These are phyloP conservation scores for Haplochromis burtoni DNA, from an alignment of 2,113 vertebrate species.

Conservation along the genomic window DNA sequence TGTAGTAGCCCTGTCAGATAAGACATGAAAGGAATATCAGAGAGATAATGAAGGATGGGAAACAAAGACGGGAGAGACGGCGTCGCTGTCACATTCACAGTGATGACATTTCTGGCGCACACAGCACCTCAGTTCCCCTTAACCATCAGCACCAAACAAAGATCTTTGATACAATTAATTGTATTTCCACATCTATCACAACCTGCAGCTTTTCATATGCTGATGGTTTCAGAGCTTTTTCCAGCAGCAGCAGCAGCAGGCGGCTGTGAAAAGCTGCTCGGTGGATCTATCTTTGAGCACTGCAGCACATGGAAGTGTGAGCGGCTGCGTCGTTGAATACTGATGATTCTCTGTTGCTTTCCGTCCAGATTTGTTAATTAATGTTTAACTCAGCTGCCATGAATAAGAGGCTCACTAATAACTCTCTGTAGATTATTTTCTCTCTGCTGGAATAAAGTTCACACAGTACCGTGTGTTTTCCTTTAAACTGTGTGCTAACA, in stretches of 20 bases:
- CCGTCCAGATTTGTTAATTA: constrained; percentile 6
- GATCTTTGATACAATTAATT: background rate
- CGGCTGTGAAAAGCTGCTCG: background rate
- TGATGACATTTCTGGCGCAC: background rate
- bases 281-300: background rate
- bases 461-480: background rate
- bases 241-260: background rate
- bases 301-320: background rate
- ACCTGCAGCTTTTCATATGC: background rate
- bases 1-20: background rate
- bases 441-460: background rate
- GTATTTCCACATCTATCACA: background rate
- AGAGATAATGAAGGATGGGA: background rate
- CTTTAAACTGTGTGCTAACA: background rate
- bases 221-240: background rate
- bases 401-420: background rate
- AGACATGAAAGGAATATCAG: background rate
- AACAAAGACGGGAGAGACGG: background rate
- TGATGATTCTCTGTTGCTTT: background rate
- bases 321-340: background rate
- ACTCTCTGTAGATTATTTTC: background rate
- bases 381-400: background rate
- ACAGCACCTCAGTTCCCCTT: background rate
- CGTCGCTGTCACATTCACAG: background rate
- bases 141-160: background rate